Evolutionary conservation across 2,113 vertebrate genomes (phyloP).

Genomic region (Festucalex cinctus): DNA sequence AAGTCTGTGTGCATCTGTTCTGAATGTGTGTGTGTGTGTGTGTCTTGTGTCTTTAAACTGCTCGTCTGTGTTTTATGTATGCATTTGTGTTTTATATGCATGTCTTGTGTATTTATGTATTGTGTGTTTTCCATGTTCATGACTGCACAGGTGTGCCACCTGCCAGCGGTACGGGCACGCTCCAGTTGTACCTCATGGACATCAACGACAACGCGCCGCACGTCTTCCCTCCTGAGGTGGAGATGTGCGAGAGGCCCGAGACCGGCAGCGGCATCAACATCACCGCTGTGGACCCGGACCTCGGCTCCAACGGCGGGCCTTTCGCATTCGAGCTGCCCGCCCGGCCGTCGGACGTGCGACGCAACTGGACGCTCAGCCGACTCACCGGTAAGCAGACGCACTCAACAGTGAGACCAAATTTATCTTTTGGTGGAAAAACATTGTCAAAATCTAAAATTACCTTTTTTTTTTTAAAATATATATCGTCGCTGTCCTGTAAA

Average conservation of each 20-base stretch:
- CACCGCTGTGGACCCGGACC: slow-evolving; percentile 89
- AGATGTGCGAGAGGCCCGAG: slow-evolving; percentile 88
- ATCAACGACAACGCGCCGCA: slow-evolving; percentile 94
- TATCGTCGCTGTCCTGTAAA: too few species aligned
- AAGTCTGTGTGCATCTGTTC: background rate
- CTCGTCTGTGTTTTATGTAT: background rate
- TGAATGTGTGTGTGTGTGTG: slow-evolving; percentile 1
- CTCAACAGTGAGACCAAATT: too few species aligned
- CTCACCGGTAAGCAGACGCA: slow-evolving; percentile 75
- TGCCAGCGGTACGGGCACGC: slow-evolving; percentile 90
- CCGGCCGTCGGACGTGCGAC: slow-evolving; percentile 80
- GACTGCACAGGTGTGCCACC: slow-evolving; percentile 79
- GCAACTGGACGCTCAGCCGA: slow-evolving; percentile 91
- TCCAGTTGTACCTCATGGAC: slow-evolving; percentile 91
- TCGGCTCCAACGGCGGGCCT: slow-evolving; percentile 87
- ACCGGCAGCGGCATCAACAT: slow-evolving; percentile 90
- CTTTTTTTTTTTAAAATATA: too few species aligned
- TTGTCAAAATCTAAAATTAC: too few species aligned
- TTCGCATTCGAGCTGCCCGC: slow-evolving; percentile 90
- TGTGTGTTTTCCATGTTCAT: background rate
- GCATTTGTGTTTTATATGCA: slow-evolving; percentile 67
- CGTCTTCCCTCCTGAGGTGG: slow-evolving; percentile 89
- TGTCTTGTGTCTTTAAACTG: background rate
- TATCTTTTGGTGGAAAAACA: too few species aligned
- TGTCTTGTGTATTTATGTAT: too few species aligned